Evolutionary conservation across 2,888 invertebrate genomes (phyloP).

Genomic region (Abscondita cerata): DNA sequence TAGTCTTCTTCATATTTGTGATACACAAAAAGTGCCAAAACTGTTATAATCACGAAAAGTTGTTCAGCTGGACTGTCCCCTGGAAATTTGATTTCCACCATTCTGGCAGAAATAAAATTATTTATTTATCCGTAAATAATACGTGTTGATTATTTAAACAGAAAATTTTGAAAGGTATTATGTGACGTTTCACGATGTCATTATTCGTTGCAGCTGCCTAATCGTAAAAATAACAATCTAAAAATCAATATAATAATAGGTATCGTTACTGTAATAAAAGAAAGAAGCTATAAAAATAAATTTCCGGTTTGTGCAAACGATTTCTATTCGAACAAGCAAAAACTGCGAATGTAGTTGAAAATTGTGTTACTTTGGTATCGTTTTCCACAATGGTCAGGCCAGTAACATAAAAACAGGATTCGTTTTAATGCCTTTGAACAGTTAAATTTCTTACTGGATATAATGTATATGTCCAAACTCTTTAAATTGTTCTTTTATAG

Average conservation of each 20-base stretch:
- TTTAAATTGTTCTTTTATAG: constrained; percentile 11
- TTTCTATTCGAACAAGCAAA: constrained; percentile 8
- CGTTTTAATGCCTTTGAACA: constrained; percentile 10
- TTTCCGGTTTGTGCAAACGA: neutral
- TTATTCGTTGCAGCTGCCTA: neutral
- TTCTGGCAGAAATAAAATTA: constrained; percentile 1
- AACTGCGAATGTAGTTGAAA: constrained; percentile 16
- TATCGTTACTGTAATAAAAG: constrained; percentile 2
- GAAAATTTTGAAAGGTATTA: neutral
- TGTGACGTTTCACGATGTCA: neutral
- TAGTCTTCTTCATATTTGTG: constrained; percentile 9
- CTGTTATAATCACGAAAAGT: constrained; percentile 12
- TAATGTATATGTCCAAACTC: constrained; percentile 9
- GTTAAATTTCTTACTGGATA: constrained; percentile 10
- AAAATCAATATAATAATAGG: neutral
- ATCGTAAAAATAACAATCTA: neutral
- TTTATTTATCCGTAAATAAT: neutral
- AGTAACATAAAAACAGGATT: constrained; percentile 13
- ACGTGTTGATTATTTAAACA: neutral
- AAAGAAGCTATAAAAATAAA: constrained; percentile 8
- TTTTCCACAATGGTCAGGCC: constrained; percentile 11
- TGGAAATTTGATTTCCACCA: constrained; percentile 25
- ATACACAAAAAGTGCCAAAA: constrained; percentile 17
- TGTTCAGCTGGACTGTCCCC: constrained; percentile 13
- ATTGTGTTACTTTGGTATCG: constrained; percentile 17